Base-by-base conservation (phyloP, 2,888 invertebrate genomes). In the Trissolcus japonicus region DNA sequence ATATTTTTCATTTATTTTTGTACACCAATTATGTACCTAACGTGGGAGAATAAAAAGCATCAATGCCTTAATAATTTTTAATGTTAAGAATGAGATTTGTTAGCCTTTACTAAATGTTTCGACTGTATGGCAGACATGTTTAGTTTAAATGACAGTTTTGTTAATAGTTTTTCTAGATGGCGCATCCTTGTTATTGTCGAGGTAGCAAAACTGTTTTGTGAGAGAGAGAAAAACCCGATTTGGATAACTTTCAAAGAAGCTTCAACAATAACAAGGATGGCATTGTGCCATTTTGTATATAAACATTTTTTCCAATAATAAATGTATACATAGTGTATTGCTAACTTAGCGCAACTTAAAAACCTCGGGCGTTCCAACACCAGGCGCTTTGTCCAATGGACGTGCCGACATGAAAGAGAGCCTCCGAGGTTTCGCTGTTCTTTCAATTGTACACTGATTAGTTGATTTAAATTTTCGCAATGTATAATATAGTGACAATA, bases 401-500 rank as follows among this genome's bases (percentile, higher is more conserved):
- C 62, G 41, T n/a, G 17, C 61, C 21, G 14, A 66, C 41, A 16
- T 9, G 35, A 35, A 35, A 35, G 6, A 40, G 75, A 75, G 54
- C 75, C 46, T 75, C 75, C 68, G 68, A 75, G 75, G 68, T 75
- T 75, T 75, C 67, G 68, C 60, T 75, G 68, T 55, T 29, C 59
- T 29, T 68, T 63, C 17, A 63, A 75, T 68, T 75, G 68, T 75
- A 75, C 75, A 59, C 63, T 59, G 41, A 14, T 63, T 75, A 67
- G 74, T 57, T 57, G 62, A 62, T 51, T 68, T 75, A 41, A 61
- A 63, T 25, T 14, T 63, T 63, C 59, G 63, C 75, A 68, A 75
- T 75, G 75, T 75, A 75, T 55, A 53, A 68, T 68, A 75, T 75
- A 75, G 75, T 68, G 57, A 68, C 59, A 75, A 75, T 75, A 75